These are phyloP conservation scores for Chloroclysta siterata DNA, from an alignment of 2,888 invertebrate genomes.

Conservation along the genomic window DNA sequence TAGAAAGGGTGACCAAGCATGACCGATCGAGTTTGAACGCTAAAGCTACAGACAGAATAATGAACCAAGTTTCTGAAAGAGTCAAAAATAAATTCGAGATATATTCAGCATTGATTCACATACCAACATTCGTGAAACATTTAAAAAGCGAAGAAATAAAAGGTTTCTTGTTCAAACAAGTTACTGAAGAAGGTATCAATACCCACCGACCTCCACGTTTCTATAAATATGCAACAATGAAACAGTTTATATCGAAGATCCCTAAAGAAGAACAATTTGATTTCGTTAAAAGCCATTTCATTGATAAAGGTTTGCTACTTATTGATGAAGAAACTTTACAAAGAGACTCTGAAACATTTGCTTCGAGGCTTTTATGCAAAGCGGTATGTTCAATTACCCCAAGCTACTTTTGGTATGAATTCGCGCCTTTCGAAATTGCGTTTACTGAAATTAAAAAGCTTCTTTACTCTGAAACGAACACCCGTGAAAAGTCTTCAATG, in stretches of 20 bases:
- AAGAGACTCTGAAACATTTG: slow-evolving; percentile 41
- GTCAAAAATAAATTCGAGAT: slow-evolving; percentile 56
- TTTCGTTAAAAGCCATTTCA: slow-evolving; percentile 60
- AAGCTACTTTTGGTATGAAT: slow-evolving; percentile 59
- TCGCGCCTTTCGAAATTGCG: slow-evolving; percentile 61
- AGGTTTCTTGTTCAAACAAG: slow-evolving; percentile 54
- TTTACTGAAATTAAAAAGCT: slow-evolving; percentile 57
- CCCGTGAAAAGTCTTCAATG: slow-evolving; percentile 47
- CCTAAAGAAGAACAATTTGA: slow-evolving; percentile 58
- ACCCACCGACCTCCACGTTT: slow-evolving; percentile 24
- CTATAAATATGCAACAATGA: slow-evolving; percentile 46
- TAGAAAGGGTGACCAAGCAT: slow-evolving; percentile 44
- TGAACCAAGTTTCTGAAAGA: slow-evolving; percentile 59
- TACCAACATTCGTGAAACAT: slow-evolving; percentile 62
- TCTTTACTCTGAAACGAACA: slow-evolving; percentile 46
- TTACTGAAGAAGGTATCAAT: slow-evolving; percentile 29
- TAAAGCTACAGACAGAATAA: slow-evolving; percentile 60
- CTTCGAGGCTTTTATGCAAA: slow-evolving; percentile 45
- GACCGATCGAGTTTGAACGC: slow-evolving; percentile 48
- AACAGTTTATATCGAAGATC: slow-evolving; percentile 55
- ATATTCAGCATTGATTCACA: slow-evolving; percentile 52
- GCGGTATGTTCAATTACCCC: slow-evolving; percentile 38
- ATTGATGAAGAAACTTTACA: slow-evolving; percentile 38
- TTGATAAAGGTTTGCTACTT: slow-evolving; percentile 50
- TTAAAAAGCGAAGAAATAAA: slow-evolving; percentile 58